Evolutionary conservation across 2,888 invertebrate species (phyloP), one percentile per base, ranked within the genome.

Genomic region (Camptogramma bilineatum): DNA sequence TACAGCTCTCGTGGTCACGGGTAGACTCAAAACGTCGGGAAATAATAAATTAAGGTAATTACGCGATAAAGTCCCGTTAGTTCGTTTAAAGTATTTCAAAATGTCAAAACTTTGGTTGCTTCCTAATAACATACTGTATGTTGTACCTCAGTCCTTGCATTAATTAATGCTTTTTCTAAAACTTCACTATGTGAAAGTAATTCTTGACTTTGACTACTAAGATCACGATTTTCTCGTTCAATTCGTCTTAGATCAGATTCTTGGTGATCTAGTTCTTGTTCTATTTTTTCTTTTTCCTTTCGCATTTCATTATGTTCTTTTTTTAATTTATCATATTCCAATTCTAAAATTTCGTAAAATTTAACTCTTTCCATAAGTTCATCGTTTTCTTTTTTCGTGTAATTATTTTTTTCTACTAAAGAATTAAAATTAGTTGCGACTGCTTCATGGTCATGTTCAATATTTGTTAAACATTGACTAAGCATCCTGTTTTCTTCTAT

Each of bases 91-190:
- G 28, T 28, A 39, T 34, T 34, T 34, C 0, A 34, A 10, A 10
- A 39, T 13, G 2, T 0, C 4, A 28, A 28, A 28, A 3, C 28
- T 28, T 7, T 5, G 7, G 13, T 39, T 39, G 13, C 13, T 39
- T 13, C 4, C 13, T 13, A 39, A 39, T 2, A 10, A 13, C 3
- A 31, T 46, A 13, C 21, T 13, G 17, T 34, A 1, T 39, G 10
- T 39, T 13, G 13, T 39, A 91, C 92, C 87, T 89, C 80, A 52
- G 78, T 81, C 69, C 86, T 84, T 50, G 83, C 77, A 56, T 69
- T 76, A 39, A 86, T 77, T 53, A 91, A 77, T 58, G 83, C 77
- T 63, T 79, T 81, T 74, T 91, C 88, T 64, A 92, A 78, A 58
- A 81, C 79, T 73, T 87, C 81, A 64, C 76, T 87, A 31, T 87